A percentile compares a stretch with the other conserved stretches of the same genome.
phyloP scores from a whole-genome alignment of 2,113 vertebrate species.

The Oncorhynchus mykiss region DNA sequence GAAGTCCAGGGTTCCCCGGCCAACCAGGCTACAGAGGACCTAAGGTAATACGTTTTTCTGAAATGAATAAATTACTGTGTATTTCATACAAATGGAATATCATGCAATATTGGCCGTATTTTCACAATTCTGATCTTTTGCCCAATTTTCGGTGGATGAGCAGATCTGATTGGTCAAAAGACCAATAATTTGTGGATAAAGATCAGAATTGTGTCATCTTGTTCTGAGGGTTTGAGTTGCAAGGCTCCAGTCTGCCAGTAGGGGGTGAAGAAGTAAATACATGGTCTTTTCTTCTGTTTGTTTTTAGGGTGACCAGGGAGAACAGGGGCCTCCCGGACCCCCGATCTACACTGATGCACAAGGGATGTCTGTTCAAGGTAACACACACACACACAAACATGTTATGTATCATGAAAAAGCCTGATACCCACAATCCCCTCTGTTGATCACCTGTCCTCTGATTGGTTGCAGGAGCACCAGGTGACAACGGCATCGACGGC shows the following conservation, averaged over 20 bases:
- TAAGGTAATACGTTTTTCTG: slow-evolving; percentile 76
- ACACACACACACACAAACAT: not conserved
- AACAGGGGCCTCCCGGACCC: slow-evolving; percentile 78
- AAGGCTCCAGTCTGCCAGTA: not conserved
- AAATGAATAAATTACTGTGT: not conserved
- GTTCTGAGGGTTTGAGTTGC: not conserved
- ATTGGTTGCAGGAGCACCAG: slow-evolving; percentile 73
- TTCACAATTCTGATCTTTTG: too few relatives aligned
- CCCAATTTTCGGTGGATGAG: too few relatives aligned
- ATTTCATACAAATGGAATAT: not conserved
- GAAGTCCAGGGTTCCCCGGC: slow-evolving; percentile 74
- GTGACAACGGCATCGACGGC: slow-evolving; percentile 77
- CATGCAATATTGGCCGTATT: not conserved
- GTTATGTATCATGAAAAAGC: not conserved
- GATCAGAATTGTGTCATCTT: too few relatives aligned
- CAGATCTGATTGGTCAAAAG: too few relatives aligned
- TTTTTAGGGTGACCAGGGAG: slow-evolving; percentile 85
- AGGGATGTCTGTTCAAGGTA: slow-evolving; percentile 56
- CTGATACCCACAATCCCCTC: not conserved
- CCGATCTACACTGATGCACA: slow-evolving; percentile 46
- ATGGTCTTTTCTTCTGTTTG: not conserved
- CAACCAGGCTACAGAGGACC: slow-evolving; percentile 73
- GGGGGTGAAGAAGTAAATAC: not conserved
- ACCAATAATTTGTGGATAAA: too few relatives aligned
- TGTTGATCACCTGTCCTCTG: slow-evolving; percentile 11